Evolutionary conservation across 2,888 invertebrate genomes (phyloP), one percentile per base, ranked within the genome.

Genomic region (Ceratothoa steindachneri): DNA sequence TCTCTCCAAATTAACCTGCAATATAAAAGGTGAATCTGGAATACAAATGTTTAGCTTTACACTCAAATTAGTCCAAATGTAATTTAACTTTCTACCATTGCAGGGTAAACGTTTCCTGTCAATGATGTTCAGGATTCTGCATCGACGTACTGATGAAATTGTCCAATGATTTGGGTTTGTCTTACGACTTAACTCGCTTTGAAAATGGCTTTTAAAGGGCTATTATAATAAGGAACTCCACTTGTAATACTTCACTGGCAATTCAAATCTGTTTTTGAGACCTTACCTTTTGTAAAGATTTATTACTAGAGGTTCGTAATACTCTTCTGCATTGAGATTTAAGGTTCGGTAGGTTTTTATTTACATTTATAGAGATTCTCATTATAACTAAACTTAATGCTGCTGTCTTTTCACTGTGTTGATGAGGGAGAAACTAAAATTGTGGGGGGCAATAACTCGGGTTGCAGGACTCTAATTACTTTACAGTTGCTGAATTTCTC

Each of bases 51-150:
- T n/a, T n/a, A n/a, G n/a, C n/a, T n/a, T n/a, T n/a, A n/a, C n/a
- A n/a, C n/a, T n/a, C n/a, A n/a, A n/a, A n/a, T n/a, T n/a, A n/a
- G n/a, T n/a, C n/a, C n/a, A n/a, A n/a, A n/a, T n/a, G n/a, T n/a
- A n/a, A n/a, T n/a, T n/a, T n/a, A n/a, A n/a, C n/a, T n/a, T n/a
- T n/a, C n/a, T n/a, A n/a, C n/a, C n/a, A n/a, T n/a, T n/a, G 41
- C 73, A 78, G 78, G 15, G 74, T 76, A 30, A 76, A 79, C 72
- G 71, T 77, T 5, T 53, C 67, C 9, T 73, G 71, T 84, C 93
- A 93, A 84, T 99, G 99, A 86, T 99, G 98, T 85, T 95, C 95
- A 75, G 99, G 99, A 5, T 95, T 98, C 85, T 98, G 97, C 86
- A 96, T 99, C 81, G 99, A 99, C 86, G 87, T 99, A 76, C 87